Evolutionary conservation across 2,797 vertebrate species (phyloP).

Genomic region (Platyrinchus mystaceus): DNA sequence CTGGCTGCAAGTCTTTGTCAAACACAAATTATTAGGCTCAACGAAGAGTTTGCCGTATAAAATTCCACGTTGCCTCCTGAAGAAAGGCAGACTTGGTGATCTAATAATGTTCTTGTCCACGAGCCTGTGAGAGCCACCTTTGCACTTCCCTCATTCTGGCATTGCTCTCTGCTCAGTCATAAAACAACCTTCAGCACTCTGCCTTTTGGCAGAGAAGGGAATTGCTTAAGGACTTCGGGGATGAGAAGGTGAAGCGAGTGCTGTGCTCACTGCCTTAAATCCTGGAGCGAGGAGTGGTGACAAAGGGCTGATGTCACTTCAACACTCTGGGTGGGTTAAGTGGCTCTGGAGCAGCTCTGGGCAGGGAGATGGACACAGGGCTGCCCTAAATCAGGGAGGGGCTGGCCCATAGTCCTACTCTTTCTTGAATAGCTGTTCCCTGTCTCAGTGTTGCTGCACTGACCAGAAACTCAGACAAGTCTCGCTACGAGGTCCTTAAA

Average conservation of each 20-base stretch:
- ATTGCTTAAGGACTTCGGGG: not conserved
- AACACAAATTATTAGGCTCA: not conserved
- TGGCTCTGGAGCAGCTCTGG: not conserved
- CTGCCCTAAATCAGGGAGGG: not conserved
- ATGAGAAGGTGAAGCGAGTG: not conserved
- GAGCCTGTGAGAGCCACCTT: not conserved
- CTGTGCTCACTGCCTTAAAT: not conserved
- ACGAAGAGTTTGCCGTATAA: rapidly evolving
- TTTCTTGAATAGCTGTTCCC: not conserved
- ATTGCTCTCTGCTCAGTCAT: not conserved
- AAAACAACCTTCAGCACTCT: not conserved
- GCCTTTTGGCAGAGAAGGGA: slow-evolving; percentile 18
- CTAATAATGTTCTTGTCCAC: not conserved
- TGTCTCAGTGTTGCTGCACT: not conserved
- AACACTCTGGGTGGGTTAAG: not conserved
- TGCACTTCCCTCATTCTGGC: slow-evolving; percentile 48
- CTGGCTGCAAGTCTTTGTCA: not conserved
- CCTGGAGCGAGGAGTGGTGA: not conserved
- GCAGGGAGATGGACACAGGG: not conserved
- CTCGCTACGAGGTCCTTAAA: rapidly evolving
- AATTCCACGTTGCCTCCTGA: not conserved
- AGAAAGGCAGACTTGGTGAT: slow-evolving; percentile 17
- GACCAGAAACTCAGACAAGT: not conserved
- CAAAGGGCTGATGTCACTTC: slow-evolving; percentile 12
- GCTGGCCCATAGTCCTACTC: rapidly evolving